Evolutionary conservation across 2,888 invertebrate genomes (phyloP).

Genomic region (Pherbina coryleti): DNA sequence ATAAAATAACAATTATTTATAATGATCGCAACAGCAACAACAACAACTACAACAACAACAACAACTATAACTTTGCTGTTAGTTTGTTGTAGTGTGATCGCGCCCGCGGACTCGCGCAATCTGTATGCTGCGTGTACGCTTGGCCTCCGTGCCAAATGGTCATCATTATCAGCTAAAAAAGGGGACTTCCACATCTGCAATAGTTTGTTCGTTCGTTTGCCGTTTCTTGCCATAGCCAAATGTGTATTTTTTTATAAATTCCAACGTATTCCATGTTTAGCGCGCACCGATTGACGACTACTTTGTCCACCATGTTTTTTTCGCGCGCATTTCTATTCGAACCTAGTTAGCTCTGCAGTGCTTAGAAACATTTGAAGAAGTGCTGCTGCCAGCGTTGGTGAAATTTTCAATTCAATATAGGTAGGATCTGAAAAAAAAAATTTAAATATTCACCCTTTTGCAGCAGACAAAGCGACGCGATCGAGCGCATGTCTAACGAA

Average conservation of each 20-base stretch:
- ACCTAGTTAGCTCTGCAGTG: neutral
- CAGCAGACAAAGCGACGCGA: slow-evolving; percentile 4
- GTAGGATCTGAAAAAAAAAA: neutral
- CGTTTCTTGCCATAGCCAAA: neutral
- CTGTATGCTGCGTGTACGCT: slow-evolving; percentile 37
- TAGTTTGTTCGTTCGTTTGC: neutral
- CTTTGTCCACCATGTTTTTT: slow-evolving; percentile 15
- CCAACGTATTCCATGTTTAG: neutral
- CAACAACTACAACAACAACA: neutral
- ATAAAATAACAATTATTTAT: slow-evolving; percentile 40
- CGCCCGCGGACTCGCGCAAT: slow-evolving; percentile 16
- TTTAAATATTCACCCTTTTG: slow-evolving; percentile 17
- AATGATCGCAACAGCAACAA: slow-evolving; percentile 31
- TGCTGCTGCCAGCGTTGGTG: neutral
- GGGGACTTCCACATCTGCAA: slow-evolving; percentile 32
- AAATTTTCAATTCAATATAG: slow-evolving; percentile 9
- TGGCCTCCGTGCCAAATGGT: slow-evolving; percentile 34
- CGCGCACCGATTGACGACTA: slow-evolving; percentile 8
- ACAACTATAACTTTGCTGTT: neutral
- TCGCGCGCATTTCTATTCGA: slow-evolving; percentile 36
- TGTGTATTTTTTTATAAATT: neutral
- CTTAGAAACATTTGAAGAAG: neutral
- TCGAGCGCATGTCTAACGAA: slow-evolving; percentile 19
- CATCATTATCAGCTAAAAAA: slow-evolving; percentile 36
- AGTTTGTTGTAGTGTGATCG: neutral